Base-by-base conservation (phyloP, 2,797 vertebrate genomes). In the Thamnophis elegans region DNA sequence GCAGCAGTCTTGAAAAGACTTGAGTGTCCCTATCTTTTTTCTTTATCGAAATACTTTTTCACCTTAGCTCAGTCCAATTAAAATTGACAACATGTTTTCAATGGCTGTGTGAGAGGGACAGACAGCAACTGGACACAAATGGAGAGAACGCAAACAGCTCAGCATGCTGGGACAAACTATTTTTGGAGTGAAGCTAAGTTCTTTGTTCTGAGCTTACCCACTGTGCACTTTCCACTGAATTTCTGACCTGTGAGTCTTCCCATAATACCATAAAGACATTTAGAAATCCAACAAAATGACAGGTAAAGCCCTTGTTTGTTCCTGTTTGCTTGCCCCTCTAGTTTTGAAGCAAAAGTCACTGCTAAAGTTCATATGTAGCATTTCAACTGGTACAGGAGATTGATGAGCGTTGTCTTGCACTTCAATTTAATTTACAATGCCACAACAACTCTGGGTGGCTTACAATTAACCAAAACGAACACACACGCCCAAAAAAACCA, bases 111-210 rank as follows among this genome's bases (percentile, higher is more conserved):
- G 54, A 54, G 73, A 53, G 22, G 36, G 42, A 94, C 0, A 0
- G 0, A 0, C 12, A 0, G 0, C 85, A 93, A 78, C 55, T 54
- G 20, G 58, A 51, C 0, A 0, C 10, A 0, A n/a, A 0, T 0
- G 18, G 10, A 88, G 36, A 89, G 90, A 86, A 60, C 9, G 7
- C 32, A 12, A 25, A 55, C 51, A 47, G 56, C 32, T 65, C 47
- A 51, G 53, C 42, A 56, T 32, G 51, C 89, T 47, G 25, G 65
- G 65, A 82, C 18, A 36, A 87, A 54, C 62, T 65, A 36, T 82
- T 54, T 53, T 87, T 90, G 22, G 55, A 88, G 59, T 42, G 54
- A 82, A 90, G 65, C 55, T 28, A 25, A 78, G 7, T 55, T 90
- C 5, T 16, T 78, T 51, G 42, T 62, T 92, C 91, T 55, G 55